Evolutionary conservation across 2,888 invertebrate species (phyloP).

Genomic region (Heliconius cydno): DNA sequence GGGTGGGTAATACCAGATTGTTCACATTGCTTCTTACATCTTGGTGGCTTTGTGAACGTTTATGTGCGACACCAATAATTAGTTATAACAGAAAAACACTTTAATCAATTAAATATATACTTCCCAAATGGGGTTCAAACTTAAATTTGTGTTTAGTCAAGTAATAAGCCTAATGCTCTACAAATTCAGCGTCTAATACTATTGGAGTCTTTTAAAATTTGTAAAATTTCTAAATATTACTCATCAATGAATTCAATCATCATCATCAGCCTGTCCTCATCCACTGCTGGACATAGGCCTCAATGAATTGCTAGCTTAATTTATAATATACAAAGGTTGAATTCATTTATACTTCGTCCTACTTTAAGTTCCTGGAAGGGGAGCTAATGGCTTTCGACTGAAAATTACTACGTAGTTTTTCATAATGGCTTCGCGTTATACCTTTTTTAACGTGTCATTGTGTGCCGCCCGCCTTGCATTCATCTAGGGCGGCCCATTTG

Average conservation of each 20-base stretch:
- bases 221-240: not conserved
- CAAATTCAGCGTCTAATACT: not conserved
- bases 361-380: constrained; percentile 36
- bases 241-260: not conserved
- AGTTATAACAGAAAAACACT: not conserved
- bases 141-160: not conserved
- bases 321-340: constrained; percentile 20
- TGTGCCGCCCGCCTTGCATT: constrained; percentile 28
- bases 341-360: constrained; percentile 33
- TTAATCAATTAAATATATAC: not conserved
- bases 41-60: not conserved
- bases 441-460: constrained; percentile 31
- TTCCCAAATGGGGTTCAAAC: not conserved
- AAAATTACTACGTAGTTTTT: constrained; percentile 36
- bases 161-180: not conserved
- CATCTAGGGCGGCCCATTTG: constrained; percentile 22
- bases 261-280: too few relatives aligned
- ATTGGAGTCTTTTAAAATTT: not conserved
- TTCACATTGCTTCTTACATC: too few relatives aligned
- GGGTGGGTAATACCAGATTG: too few relatives aligned
- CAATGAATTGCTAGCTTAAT: not conserved
- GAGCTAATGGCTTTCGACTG: constrained; percentile 37
- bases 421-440: constrained; percentile 34
- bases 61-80: not conserved
- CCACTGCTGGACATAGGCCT: too few relatives aligned